phyloP scores from a whole-genome alignment of 2,113 vertebrate species.

The Triplophysa tibetana region DNA sequence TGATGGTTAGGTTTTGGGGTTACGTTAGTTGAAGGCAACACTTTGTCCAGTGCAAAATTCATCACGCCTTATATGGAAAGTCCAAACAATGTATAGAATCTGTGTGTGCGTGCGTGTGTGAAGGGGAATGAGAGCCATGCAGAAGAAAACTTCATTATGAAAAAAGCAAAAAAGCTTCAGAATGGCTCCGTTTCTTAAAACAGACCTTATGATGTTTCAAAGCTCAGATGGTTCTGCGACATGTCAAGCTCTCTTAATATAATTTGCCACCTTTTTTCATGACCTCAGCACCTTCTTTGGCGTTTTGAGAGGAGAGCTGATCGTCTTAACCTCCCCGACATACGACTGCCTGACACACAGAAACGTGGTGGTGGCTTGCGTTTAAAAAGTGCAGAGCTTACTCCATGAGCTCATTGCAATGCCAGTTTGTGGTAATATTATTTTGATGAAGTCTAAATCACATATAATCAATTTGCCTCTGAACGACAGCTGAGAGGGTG shows the following conservation, averaged over 20 bases:
- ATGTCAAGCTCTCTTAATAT: conserved; percentile 26
- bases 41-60: too few species aligned
- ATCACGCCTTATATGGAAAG: too few species aligned
- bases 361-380: conserved; percentile 25
- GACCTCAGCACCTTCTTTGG: conserved; percentile 24
- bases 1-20: too few species aligned
- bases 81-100: too few species aligned
- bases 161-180: too few species aligned
- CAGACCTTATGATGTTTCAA: neutral
- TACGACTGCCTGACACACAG: conserved; percentile 23
- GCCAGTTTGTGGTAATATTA: conserved; percentile 30
- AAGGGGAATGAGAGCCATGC: too few species aligned
- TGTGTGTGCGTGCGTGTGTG: too few species aligned
- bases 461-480: conserved; percentile 2
- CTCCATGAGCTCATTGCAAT: conserved; percentile 31
- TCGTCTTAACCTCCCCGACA: conserved; percentile 28
- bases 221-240: neutral
- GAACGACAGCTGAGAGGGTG: conserved; percentile 1
- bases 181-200: neutral
- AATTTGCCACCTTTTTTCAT: conserved; percentile 46
- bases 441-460: conserved; percentile 30
- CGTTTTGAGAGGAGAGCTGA: conserved; percentile 31
- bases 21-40: too few species aligned
- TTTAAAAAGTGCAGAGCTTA: conserved; percentile 46
- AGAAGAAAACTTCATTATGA: too few species aligned